Evolutionary conservation across 2,888 invertebrate species (phyloP).

Genomic region (Lithodes maja): DNA sequence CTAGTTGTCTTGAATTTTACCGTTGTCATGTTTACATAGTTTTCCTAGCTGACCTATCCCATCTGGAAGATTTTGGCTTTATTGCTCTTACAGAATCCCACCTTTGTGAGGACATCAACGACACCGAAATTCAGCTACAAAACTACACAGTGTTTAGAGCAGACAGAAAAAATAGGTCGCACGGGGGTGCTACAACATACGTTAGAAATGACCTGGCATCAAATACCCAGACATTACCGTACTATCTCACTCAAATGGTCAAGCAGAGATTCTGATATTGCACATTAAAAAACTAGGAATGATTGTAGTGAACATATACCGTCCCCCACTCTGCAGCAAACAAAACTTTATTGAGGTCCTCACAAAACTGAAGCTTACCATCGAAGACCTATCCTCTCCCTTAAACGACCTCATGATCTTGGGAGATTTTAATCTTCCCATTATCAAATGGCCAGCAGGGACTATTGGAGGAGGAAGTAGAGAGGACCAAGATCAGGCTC

Average conservation of each 20-base stretch:
- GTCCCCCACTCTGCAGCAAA: constrained; percentile 8
- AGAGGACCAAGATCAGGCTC: too few species aligned
- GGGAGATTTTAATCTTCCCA: too few species aligned
- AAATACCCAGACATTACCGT: constrained; percentile 4
- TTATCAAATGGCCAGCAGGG: too few species aligned
- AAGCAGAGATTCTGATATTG: not conserved
- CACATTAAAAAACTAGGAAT: constrained; percentile 7
- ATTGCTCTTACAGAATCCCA: constrained; percentile 26
- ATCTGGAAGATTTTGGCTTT: constrained; percentile 25
- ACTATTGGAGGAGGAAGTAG: too few species aligned
- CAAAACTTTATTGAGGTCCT: too few species aligned
- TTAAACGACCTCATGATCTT: too few species aligned
- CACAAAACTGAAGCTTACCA: too few species aligned
- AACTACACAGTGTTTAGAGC: constrained; percentile 32
- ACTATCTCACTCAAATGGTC: constrained; percentile 16
- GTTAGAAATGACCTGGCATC: constrained; percentile 24
- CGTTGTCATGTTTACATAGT: too few species aligned
- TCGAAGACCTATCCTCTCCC: too few species aligned
- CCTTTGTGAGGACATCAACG: constrained; percentile 10
- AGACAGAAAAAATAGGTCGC: constrained; percentile 27
- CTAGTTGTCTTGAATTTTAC: too few species aligned
- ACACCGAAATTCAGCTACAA: not conserved
- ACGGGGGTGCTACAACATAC: constrained; percentile 21
- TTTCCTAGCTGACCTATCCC: constrained; percentile 7
- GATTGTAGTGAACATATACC: constrained; percentile 16